Conservation (phyloP, 2,888 invertebrate genomes). For the Prenolepis imparis region DNA sequence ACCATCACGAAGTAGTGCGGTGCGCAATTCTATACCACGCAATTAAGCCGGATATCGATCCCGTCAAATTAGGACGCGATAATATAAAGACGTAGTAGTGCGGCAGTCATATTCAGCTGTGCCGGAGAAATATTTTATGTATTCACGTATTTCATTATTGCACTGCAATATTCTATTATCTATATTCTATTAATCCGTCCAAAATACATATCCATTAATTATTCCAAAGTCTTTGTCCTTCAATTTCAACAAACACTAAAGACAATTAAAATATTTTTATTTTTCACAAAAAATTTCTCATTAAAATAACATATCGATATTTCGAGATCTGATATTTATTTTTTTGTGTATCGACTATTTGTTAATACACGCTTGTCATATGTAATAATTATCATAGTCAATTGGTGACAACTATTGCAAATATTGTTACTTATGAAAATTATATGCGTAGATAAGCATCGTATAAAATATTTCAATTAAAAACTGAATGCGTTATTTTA, state of each 20-base stretch:
- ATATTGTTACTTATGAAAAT: not conserved
- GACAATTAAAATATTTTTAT: not conserved
- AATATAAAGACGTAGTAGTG: constrained; percentile 29
- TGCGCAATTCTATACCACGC: constrained; percentile 18
- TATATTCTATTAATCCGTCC: not conserved
- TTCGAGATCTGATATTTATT: not conserved
- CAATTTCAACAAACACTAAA: not conserved
- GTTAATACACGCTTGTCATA: not conserved
- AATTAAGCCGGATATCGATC: constrained; percentile 39
- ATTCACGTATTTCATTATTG: constrained; percentile 15
- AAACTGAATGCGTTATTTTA: not conserved
- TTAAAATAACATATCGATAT: not conserved
- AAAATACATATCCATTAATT: not conserved
- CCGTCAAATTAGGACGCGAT: constrained; percentile 29
- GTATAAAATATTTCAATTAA: not conserved
- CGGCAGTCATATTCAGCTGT: not conserved
- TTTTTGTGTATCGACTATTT: constrained; percentile 1
- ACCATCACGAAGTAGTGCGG: not conserved
- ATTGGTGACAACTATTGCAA: not conserved
- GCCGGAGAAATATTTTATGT: constrained; percentile 29
- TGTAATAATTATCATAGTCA: not conserved
- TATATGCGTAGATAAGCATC: not conserved
- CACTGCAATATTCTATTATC: not conserved
- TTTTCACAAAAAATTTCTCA: not conserved
- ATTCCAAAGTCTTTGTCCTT: not conserved